Evolutionary conservation across 2,888 invertebrate genomes (phyloP), one percentile per base, ranked within the genome.

Genomic region (Nipponacmea schrenckii): DNA sequence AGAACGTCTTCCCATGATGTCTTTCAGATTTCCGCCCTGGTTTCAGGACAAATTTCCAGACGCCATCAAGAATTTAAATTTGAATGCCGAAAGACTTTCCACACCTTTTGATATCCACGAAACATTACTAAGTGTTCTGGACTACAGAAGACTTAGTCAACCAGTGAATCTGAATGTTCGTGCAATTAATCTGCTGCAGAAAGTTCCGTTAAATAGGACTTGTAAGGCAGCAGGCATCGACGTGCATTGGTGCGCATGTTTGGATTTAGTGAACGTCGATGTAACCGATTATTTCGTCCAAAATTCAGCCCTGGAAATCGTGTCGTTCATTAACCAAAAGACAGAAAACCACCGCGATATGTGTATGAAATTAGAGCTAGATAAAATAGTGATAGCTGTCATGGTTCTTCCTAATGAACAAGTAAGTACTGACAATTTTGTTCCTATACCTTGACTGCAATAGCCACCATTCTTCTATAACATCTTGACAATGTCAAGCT

Each of bases 61-160:
- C 4, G 66, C 79, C 8, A 74, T 74, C 15, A 69, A 71, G 48
- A 82, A 83, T 73, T 74, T 85, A n/a, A 46, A 64, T 50, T 69
- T 64, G n/a, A 87, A 87, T 74, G 74, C 76, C 10, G 74, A 84
- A 26, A 74, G 80, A 50, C 76, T 87, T 20, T 78, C 83, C 12
- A 84, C 86, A 15, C 84, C 87, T 8, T 86, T 85, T 79, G 87
- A 87, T 76, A 71, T 87, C 56, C 80, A 87, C 73, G 84, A 83
- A 74, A 86, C 85, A 1, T 67, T 87, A 46, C 62, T 73, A 26
- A 82, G 84, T 69, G 67, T 87, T 20, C 72, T 87, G 20, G 79
- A 85, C 68, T 68, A 91, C 3, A 70, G 75, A 14, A 72, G 79
- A 64, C 50, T 71, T 15, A 46, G 62, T 44, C 26, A 65, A 24